Conservation (phyloP, 2,888 invertebrate genomes). For the Aplocera efformata region DNA sequence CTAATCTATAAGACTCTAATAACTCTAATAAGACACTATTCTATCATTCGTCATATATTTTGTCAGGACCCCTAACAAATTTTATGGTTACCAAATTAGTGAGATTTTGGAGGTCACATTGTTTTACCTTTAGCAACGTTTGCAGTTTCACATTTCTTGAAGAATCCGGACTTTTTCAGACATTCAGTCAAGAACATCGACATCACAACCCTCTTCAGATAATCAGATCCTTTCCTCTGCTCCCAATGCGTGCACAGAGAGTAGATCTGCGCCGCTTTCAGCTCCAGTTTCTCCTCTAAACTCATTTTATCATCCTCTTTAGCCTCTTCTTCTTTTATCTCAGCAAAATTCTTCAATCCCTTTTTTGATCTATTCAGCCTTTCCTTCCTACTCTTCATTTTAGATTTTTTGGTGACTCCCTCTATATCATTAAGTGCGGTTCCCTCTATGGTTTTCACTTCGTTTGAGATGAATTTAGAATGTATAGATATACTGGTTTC, state of each 20-base stretch:
- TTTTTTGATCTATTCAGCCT: conserved; percentile 62
- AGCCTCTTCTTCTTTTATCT: conserved; percentile 45
- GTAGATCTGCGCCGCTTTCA: conserved; percentile 75
- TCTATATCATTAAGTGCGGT: conserved; percentile 61
- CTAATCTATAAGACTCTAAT: too few relatives aligned
- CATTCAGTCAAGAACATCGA: conserved; percentile 86
- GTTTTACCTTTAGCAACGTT: conserved; percentile 47
- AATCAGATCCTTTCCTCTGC: conserved; percentile 83
- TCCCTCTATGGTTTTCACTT: conserved; percentile 53
- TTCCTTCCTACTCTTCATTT: conserved; percentile 66
- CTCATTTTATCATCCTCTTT: conserved; percentile 51
- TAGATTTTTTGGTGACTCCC: conserved; percentile 60
- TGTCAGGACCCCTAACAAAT: too few relatives aligned
- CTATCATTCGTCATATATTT: too few relatives aligned
- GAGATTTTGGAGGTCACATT: too few relatives aligned
- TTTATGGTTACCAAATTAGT: too few relatives aligned
- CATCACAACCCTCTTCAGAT: conserved; percentile 88
- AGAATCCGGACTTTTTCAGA: conserved; percentile 84
- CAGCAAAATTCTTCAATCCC: conserved; percentile 49
- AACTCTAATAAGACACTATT: too few relatives aligned
- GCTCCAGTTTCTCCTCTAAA: conserved; percentile 56
- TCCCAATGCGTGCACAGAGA: conserved; percentile 84
- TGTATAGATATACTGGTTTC: conserved; percentile 69
- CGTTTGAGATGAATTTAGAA: conserved; percentile 57
- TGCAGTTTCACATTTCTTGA: conserved; percentile 58